Evolutionary conservation across 2,888 invertebrate species (phyloP).

Genomic region (Falcaria lacertinaria): DNA sequence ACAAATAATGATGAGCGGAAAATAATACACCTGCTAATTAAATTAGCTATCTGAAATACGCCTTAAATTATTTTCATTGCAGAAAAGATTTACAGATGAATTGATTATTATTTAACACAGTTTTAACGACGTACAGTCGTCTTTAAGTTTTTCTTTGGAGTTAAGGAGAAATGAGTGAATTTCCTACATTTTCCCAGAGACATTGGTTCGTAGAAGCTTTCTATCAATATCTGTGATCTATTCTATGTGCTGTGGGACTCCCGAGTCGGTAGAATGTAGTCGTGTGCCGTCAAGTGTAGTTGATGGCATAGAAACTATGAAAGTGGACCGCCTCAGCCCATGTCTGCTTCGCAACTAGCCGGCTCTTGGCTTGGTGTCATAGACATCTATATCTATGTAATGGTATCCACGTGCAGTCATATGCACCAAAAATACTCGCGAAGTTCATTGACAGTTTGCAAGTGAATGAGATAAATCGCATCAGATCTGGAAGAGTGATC

Average conservation of each 20-base stretch:
- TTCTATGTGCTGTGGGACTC: too few relatives aligned
- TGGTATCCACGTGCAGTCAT: neutral
- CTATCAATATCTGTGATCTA: slow-evolving; percentile 55
- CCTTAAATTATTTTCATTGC: too few relatives aligned
- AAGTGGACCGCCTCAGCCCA: slow-evolving; percentile 54
- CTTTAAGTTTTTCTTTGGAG: neutral
- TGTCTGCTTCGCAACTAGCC: slow-evolving; percentile 26
- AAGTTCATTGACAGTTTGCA: neutral
- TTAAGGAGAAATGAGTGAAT: neutral
- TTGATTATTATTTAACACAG: too few relatives aligned
- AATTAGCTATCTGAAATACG: too few relatives aligned
- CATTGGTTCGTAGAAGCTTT: slow-evolving; percentile 27
- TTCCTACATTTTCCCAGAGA: neutral
- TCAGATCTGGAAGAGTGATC: too few relatives aligned
- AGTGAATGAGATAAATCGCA: neutral
- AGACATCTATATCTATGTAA: too few relatives aligned
- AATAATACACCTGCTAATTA: too few relatives aligned
- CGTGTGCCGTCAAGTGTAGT: slow-evolving; percentile 16
- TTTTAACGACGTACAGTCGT: too few relatives aligned
- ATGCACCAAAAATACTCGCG: neutral
- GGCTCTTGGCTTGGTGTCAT: slow-evolving; percentile 17
- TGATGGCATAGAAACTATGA: slow-evolving; percentile 53
- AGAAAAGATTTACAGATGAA: too few relatives aligned
- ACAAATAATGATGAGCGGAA: too few relatives aligned
- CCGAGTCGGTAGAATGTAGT: slow-evolving; percentile 32